Conservation (phyloP, 2,888 invertebrate genomes). For the Calliopum simillimum region DNA sequence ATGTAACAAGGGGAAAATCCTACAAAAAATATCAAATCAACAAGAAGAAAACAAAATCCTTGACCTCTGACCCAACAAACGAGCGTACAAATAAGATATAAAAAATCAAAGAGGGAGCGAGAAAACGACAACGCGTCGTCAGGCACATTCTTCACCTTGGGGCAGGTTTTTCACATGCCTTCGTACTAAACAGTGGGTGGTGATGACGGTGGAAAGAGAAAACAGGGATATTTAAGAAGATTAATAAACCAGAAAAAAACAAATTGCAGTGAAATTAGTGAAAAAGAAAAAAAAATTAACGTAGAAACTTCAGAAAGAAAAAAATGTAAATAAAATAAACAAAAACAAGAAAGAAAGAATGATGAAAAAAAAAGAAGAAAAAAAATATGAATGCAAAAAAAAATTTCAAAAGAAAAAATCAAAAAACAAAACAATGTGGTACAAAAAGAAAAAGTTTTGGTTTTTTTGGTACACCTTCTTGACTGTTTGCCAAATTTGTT, state of each 20-base stretch:
- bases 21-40: slow-evolving; percentile 2
- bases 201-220: neutral
- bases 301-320: slow-evolving; percentile 9
- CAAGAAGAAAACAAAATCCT: slow-evolving; percentile 18
- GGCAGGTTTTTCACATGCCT: slow-evolving; percentile 2
- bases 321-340: slow-evolving; percentile 4
- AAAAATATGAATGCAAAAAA: neutral
- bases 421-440: too few relatives aligned
- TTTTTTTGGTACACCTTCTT: too few relatives aligned
- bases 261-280: neutral
- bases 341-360: slow-evolving; percentile 5
- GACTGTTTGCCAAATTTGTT: too few relatives aligned
- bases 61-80: slow-evolving; percentile 16
- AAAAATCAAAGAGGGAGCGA: neutral
- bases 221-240: neutral
- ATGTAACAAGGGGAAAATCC: neutral
- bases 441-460: too few relatives aligned
- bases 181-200: neutral
- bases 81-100: neutral
- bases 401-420: too few relatives aligned
- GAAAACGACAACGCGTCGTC: neutral
- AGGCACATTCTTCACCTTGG: neutral
- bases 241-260: slow-evolving; percentile 11
- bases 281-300: neutral
- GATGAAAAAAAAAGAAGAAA: neutral